phyloP scores from a whole-genome alignment of 2,888 invertebrate genomes.

The Fragum sueziense region DNA sequence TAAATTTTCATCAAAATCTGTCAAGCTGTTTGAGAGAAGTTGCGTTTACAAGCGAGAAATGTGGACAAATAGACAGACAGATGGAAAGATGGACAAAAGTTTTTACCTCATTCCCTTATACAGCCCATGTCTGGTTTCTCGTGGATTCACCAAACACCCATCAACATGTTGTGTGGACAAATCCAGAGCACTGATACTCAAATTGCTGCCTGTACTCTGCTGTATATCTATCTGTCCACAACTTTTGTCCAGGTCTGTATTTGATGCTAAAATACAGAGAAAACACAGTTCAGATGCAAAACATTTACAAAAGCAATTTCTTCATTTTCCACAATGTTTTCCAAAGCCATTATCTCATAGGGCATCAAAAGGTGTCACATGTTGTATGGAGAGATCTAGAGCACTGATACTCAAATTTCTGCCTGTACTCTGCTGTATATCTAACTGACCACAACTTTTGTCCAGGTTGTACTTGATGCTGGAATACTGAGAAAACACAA shows the following conservation, averaged over 20 bases:
- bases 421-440: background rate
- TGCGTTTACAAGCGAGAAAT: too few relatives aligned
- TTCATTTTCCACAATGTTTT: too few relatives aligned
- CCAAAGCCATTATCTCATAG: too few relatives aligned
- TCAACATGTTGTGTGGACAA: constrained; percentile 31
- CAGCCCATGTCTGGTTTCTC: constrained; percentile 15
- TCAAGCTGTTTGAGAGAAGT: too few relatives aligned
- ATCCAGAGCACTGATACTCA: background rate
- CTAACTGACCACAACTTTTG: constrained; percentile 11
- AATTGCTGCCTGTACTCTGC: background rate
- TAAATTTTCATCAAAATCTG: too few relatives aligned
- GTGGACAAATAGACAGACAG: too few relatives aligned
- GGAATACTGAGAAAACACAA: background rate
- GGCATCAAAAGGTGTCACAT: too few relatives aligned
- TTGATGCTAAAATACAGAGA: constrained; percentile 22
- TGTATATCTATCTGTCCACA: constrained; percentile 9
- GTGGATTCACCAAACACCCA: constrained; percentile 43
- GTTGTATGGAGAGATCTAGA: constrained; percentile 11
- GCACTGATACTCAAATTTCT: background rate
- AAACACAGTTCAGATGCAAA: background rate
- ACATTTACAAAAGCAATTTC: background rate
- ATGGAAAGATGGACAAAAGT: background rate
- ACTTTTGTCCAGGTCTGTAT: constrained; percentile 3
- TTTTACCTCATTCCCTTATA: background rate
- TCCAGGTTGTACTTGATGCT: background rate